Evolutionary conservation across 2,113 vertebrate genomes (phyloP).

Genomic region (Tyto alba): DNA sequence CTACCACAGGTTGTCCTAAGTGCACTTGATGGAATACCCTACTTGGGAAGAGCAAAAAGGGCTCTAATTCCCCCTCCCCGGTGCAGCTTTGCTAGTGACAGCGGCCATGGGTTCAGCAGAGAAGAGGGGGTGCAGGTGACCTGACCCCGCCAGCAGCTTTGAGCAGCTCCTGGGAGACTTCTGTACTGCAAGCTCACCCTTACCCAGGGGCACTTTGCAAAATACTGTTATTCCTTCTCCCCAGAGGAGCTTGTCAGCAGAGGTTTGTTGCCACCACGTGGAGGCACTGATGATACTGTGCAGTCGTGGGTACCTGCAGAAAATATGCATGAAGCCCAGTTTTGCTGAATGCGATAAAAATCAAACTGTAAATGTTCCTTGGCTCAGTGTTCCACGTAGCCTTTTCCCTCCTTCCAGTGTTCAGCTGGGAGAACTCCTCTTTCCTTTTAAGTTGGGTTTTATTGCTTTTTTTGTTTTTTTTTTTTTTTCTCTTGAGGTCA

Average conservation of each 20-base stretch:
- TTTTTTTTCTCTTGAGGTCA: not conserved
- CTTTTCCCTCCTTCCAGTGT: not conserved
- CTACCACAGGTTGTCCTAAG: not conserved
- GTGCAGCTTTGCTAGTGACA: not conserved
- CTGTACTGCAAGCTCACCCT: not conserved
- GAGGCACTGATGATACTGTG: not conserved
- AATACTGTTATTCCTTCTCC: not conserved
- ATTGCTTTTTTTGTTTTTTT: not conserved
- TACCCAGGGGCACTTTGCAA: not conserved
- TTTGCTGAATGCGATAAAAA: not conserved
- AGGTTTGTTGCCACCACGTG: not conserved
- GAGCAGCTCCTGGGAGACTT: not conserved
- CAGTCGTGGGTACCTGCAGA: fast-evolving
- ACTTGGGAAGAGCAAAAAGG: not conserved
- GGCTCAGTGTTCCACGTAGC: not conserved
- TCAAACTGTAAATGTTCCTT: not conserved
- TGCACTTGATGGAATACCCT: not conserved
- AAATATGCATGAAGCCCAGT: not conserved
- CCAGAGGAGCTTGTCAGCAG: not conserved
- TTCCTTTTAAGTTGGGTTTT: not conserved
- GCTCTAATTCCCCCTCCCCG: fast-evolving
- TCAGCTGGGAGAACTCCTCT: not conserved
- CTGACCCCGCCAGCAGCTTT: fast-evolving
- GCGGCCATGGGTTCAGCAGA: not conserved
- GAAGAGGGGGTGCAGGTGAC: not conserved